Evolutionary conservation across 2,888 invertebrate species (phyloP).

Genomic region (Melieria omissa): DNA sequence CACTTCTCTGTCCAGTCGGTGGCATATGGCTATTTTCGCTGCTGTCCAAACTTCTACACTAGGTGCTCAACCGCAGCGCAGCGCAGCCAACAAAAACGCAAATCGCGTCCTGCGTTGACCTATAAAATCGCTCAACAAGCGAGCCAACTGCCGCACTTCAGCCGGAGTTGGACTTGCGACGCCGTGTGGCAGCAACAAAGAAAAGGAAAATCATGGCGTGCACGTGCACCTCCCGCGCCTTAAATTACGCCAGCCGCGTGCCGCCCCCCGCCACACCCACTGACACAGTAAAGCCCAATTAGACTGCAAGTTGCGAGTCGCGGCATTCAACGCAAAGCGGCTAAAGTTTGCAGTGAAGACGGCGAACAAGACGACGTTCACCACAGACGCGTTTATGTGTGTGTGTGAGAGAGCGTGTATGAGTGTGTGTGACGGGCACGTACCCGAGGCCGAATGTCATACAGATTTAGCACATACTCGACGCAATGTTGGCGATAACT

Average conservation of each 20-base stretch:
- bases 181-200: background rate
- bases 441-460: no score
- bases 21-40: no score
- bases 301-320: constrained; percentile 49
- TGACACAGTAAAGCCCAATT: constrained; percentile 61
- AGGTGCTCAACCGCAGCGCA: background rate
- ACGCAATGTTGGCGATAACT: no score
- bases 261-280: constrained; percentile 45
- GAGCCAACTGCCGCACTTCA: constrained; percentile 15
- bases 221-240: background rate
- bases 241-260: background rate
- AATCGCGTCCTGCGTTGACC: constrained; percentile 45
- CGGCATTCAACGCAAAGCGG: constrained; percentile 10
- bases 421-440: no score
- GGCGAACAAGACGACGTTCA: background rate
- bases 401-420: no score
- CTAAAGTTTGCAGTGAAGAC: background rate
- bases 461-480: no score
- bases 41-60: no score
- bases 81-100: constrained; percentile 23
- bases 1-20: no score
- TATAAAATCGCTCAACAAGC: constrained; percentile 41
- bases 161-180: background rate
- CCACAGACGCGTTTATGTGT: no score
- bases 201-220: background rate